Percentiles rank a stretch among this genome's conserved stretches.
Conservation (phyloP, 2,888 invertebrate genomes). For the Macrosiphum euphorbiae region DNA sequence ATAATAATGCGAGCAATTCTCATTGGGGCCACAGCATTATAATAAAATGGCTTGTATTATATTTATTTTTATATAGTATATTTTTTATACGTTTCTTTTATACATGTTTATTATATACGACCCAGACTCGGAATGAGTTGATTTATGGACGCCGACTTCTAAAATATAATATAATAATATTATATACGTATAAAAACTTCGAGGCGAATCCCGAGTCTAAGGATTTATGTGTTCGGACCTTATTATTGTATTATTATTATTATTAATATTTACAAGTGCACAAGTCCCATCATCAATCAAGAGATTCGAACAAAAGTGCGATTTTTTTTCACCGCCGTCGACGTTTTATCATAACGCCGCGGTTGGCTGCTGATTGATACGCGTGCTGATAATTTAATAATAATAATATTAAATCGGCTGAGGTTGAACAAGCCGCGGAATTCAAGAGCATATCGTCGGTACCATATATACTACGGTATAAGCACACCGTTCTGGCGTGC, state of each 20-base stretch:
- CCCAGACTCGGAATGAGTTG: background rate
- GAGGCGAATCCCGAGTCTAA: background rate
- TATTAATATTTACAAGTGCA: background rate
- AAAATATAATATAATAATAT: background rate
- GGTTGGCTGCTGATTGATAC: background rate
- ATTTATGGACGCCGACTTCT: slow-evolving; percentile 30
- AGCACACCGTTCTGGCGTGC: background rate
- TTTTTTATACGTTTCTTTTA: too few species aligned
- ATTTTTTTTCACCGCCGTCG: background rate
- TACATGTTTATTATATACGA: background rate
- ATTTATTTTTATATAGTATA: too few species aligned
- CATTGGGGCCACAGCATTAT: background rate
- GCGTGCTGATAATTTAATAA: background rate
- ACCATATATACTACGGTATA: too few species aligned
- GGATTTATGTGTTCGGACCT: background rate
- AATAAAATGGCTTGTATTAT: too few species aligned
- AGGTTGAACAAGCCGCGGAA: background rate
- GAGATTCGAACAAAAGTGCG: background rate
- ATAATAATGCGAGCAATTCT: too few species aligned
- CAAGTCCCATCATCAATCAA: slow-evolving; percentile 28
- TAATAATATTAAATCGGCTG: background rate
- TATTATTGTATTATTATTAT: background rate
- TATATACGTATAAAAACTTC: background rate
- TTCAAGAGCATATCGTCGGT: background rate
- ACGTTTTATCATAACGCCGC: background rate